Evolutionary conservation across 2,797 vertebrate species (phyloP).

Genomic region (Luscinia luscinia): DNA sequence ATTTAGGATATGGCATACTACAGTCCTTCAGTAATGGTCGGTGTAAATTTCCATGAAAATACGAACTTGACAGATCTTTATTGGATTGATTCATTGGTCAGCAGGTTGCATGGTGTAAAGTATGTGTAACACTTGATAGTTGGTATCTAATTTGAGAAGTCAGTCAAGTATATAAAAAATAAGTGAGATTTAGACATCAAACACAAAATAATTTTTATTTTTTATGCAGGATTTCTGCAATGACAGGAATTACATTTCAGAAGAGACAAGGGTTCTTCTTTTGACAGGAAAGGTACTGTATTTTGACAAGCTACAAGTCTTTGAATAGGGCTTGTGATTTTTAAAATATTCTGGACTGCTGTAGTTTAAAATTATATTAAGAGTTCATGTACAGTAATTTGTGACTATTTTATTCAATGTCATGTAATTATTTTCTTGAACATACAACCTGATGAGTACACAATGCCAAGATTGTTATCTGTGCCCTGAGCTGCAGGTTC

Average conservation of each 20-base stretch:
- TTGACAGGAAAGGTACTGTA: conserved; percentile 93
- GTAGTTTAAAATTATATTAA: not conserved
- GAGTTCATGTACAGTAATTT: not conserved
- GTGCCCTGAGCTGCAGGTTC: not conserved
- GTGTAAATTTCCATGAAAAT: not conserved
- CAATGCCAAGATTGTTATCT: not conserved
- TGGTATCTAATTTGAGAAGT: not conserved
- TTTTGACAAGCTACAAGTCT: not conserved
- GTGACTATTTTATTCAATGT: not conserved
- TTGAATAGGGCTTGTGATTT: not conserved
- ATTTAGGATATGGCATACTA: not conserved
- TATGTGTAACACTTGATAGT: not conserved
- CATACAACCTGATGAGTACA: not conserved
- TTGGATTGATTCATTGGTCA: not conserved
- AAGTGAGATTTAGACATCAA: not conserved
- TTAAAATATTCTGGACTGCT: not conserved
- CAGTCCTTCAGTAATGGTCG: not conserved
- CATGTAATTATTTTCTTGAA: not conserved
- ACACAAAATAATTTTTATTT: not conserved
- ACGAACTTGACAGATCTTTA: not conserved
- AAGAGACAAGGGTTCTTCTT: conserved; percentile 91
- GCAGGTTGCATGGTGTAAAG: not conserved
- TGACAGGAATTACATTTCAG: conserved; percentile 92
- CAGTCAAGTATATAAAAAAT: not conserved
- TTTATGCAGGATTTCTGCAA: conserved; percentile 90